Evolutionary conservation across 2,888 invertebrate species (phyloP).

Genomic region (Cancer borealis): DNA sequence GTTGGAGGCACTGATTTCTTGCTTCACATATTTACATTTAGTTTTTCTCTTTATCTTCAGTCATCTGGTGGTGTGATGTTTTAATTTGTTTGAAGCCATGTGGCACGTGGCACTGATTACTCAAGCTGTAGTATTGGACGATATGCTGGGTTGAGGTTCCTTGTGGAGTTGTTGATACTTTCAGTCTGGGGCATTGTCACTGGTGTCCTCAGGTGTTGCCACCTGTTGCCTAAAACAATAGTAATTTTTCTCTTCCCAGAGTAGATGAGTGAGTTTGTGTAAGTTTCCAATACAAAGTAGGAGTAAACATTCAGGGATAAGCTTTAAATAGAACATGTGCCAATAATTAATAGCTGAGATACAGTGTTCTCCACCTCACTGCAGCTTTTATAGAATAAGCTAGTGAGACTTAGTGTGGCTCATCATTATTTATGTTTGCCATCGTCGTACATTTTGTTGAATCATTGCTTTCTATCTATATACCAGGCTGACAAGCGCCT

Average conservation of each 20-base stretch:
- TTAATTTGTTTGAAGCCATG: background rate
- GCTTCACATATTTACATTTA: background rate
- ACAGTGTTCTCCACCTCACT: background rate
- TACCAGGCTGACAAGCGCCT: too few relatives aligned
- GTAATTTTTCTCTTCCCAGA: background rate
- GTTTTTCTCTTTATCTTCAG: background rate
- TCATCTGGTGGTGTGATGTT: background rate
- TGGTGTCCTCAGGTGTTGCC: background rate
- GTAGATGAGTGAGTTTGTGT: background rate
- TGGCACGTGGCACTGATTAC: background rate
- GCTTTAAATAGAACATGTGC: background rate
- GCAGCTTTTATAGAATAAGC: background rate
- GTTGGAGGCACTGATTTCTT: background rate
- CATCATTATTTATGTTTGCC: background rate
- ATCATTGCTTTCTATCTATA: background rate
- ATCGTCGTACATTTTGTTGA: background rate
- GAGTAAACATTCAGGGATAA: background rate
- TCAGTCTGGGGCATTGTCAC: background rate
- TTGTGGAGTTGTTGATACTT: background rate
- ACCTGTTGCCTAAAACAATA: background rate
- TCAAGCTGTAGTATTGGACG: background rate
- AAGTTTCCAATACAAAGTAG: background rate
- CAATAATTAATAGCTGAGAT: background rate
- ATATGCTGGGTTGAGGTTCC: background rate
- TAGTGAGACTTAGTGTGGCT: background rate